A percentile compares a stretch with the other conserved stretches of the same genome.
These are phyloP conservation scores for Chaenogobius annularis DNA, from an alignment of 2,113 vertebrate genomes.

Conservation along the genomic window DNA sequence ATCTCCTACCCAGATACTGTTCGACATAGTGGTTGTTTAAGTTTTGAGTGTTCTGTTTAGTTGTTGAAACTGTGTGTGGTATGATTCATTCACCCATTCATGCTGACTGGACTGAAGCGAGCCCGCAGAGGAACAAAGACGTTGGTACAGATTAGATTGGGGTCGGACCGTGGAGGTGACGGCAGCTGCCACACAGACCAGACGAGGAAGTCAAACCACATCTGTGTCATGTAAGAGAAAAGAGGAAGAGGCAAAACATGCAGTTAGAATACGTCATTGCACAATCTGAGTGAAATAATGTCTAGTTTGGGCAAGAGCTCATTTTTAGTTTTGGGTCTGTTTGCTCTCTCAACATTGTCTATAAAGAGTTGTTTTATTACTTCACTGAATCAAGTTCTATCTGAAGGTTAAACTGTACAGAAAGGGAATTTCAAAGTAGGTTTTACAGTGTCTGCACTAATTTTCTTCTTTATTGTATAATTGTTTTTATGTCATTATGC, in stretches of 20 bases:
- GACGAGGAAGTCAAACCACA: constrained; percentile 12
- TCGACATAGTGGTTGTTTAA: too few species aligned
- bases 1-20: too few species aligned
- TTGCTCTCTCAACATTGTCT: background rate
- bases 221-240: background rate
- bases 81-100: background rate
- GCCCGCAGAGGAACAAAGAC: constrained; percentile 11
- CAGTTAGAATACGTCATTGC: background rate
- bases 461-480: too few species aligned
- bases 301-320: background rate
- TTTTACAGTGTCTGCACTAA: too few species aligned
- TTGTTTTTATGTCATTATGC: too few species aligned
- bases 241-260: background rate
- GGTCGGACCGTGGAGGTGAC: constrained; percentile 17
- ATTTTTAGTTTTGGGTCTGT: background rate
- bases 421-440: too few species aligned
- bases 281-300: background rate
- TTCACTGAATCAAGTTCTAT: too few species aligned
- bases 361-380: too few species aligned
- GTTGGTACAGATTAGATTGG: constrained; percentile 9
- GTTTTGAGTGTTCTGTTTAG: too few species aligned
- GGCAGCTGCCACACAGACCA: background rate
- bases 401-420: too few species aligned
- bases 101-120: constrained; percentile 29
- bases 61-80: too few species aligned